Evolutionary conservation across 2,888 invertebrate species (phyloP), one percentile per base, ranked within the genome.

Genomic region (Caenorhabditis panamensis): DNA sequence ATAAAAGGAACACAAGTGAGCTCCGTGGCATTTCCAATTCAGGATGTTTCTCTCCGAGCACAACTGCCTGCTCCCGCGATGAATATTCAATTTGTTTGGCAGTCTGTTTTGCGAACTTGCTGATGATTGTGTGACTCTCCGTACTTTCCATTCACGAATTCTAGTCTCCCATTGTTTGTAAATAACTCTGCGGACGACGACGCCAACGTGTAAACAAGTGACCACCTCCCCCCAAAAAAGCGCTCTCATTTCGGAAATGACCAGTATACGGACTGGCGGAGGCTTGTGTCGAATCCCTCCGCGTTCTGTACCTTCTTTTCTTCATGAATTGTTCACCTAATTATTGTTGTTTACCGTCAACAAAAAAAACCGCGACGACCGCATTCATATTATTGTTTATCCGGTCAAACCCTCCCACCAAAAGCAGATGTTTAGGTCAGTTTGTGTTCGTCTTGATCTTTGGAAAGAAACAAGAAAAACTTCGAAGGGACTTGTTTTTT

Each of bases 301-400:
- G 24, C 47, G 16, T 26, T 69, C 53, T 13, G n/a, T 37, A 37
- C 51, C 26, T 47, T 31, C 61, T 69, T 68, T 56, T 49, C 51
- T 24, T 63, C 73, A 63, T 73, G 73, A 73, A 73, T 59, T 66
- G 73, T 73, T 73, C 66, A 51, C 73, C 66, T 73, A 73, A 73
- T 73, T 73, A 73, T 73, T 64, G 73, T 73, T 73, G 73, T 73
- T 73, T 58, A 56, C 56, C 58, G 63, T 58, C 63, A 64, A 49
- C 63, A n/a, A n/a, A 71, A 71, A 71, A 63, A 54, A 64, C 41
- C 51, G 44, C 41, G 41, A 41, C 41, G 13, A 9, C 41, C 54
- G 44, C 72, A 64, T 64, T 58, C 54, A 59, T 66, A 64, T 59
- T 73, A 59, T 66, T 73, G 64, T 73, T 73, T 51, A 66, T 66